Base-by-base conservation (phyloP, 2,797 vertebrate species). In the Balearica regulorum region DNA sequence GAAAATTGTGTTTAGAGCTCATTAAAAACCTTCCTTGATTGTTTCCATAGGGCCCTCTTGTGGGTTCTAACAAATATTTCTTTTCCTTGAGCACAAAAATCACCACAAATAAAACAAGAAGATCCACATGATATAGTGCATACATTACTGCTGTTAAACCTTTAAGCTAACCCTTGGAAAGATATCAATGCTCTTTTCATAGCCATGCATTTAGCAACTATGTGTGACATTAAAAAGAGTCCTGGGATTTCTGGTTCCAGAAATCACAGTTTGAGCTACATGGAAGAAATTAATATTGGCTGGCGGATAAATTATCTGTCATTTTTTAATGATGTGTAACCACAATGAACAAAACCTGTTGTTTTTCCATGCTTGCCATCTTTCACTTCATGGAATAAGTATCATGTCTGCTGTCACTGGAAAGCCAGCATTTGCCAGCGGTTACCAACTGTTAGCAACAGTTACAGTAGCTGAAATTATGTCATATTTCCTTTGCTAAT, bases 381-480 rank as follows among this genome's bases (percentile, higher is more conserved):
- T 49, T 65, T 83, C 46, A 49, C 13, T 78, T 35, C 35, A 21
- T 29, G 46, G 41, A 83, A 11, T 58, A 81, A 69, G 22, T 35
- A 39, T 15, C 20, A 55, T 54, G 3, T 20, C 22, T 53, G 10
- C 43, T 86, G 19, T 0, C 0, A 62, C 11, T 54, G 16, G 21
- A 73, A 72, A 80, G 43, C 54, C 61, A 62, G 9, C 2, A 15
- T 60, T 71, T 82, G 5, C 16, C 21, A 35, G 31, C 15, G 16
- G 35, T 65, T 48, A 64, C 11, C 4, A 81, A 55, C 13, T 9
- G 2, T 37, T 53, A 61, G 9, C 21, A 88, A 43, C 5, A 41
- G 16, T 29, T 78, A 35, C 2, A 58, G 15, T 24, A 75, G 6
- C 3, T 76, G 19, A 90, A 87, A 82, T 55, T 2, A 43, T n/a